Conservation (phyloP, 2,888 invertebrate genomes). For the Drosophila tanythrix region DNA sequence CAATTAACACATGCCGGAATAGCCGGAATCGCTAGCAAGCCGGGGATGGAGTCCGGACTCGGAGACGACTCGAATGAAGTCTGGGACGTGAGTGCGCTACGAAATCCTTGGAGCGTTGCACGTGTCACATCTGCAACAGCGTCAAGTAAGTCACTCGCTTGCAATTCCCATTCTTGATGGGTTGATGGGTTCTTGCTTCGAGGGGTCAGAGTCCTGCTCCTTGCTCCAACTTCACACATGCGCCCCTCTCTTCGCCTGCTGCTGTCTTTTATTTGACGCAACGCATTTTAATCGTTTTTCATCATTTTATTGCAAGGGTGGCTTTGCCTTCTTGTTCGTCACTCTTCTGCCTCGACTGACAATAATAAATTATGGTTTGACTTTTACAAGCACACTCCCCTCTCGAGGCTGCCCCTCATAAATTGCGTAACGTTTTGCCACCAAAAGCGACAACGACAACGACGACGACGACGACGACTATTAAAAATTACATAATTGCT, state of each 20-base stretch:
- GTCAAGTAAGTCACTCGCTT: conserved; percentile 54
- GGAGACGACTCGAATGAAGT: conserved; percentile 16
- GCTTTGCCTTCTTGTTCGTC: conserved; percentile 38
- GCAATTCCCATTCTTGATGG: conserved; percentile 34
- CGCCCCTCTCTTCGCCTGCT: conserved; percentile 28
- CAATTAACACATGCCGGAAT: conserved; percentile 68
- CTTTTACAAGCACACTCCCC: conserved; percentile 58
- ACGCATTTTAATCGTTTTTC: conserved; percentile 61
- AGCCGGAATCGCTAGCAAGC: conserved; percentile 34
- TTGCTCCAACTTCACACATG: conserved; percentile 35
- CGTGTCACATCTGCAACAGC: conserved; percentile 56
- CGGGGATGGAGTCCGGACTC: conserved; percentile 25
- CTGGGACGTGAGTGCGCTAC: conserved; percentile 56
- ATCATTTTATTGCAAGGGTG: conserved; percentile 49
- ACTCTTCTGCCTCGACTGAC: conserved; percentile 51
- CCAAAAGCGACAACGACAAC: neutral
- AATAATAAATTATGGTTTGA: conserved; percentile 75
- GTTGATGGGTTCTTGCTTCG: neutral
- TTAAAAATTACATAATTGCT: conserved; percentile 78
- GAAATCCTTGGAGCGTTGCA: conserved; percentile 63
- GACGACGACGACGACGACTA: conserved; percentile 44
- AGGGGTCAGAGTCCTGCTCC: conserved; percentile 16
- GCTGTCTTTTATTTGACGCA: conserved; percentile 44
- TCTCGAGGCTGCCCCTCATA: conserved; percentile 26
- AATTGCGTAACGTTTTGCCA: conserved; percentile 62